phyloP scores from a whole-genome alignment of 2,888 invertebrate genomes.

The Aspidiotus rigidus region DNA sequence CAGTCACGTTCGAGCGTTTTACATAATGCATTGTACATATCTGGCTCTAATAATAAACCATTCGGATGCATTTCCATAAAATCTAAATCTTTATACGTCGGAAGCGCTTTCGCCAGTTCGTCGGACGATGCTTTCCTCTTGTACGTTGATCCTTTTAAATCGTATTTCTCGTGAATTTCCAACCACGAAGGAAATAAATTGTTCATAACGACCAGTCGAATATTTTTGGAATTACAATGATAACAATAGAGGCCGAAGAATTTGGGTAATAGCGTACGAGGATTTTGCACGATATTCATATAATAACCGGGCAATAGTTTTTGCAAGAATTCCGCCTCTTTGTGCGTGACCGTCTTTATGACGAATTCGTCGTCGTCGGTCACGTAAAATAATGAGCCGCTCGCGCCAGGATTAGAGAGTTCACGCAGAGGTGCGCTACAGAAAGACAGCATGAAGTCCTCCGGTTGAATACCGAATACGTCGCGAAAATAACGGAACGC shows the following conservation, averaged over 20 bases:
- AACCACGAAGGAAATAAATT: constrained; percentile 92
- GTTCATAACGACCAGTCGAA: constrained; percentile 96
- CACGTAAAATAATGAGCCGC: constrained; percentile 97
- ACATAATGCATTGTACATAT: constrained; percentile 51
- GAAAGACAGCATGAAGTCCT: constrained; percentile 97
- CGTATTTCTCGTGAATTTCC: constrained; percentile 93
- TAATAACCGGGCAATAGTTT: constrained; percentile 94
- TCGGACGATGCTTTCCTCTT: constrained; percentile 68
- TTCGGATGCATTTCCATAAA: constrained; percentile 52
- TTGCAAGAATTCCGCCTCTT: constrained; percentile 98
- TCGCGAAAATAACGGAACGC: constrained; percentile 99
- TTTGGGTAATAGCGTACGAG: constrained; percentile 93
- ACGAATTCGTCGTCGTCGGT: constrained; percentile 98
- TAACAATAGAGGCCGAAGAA: constrained; percentile 99
- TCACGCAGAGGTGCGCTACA: constrained; percentile 90
- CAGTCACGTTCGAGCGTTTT: constrained; percentile 54
- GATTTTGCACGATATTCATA: constrained; percentile 92
- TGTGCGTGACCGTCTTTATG: constrained; percentile 98
- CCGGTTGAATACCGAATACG: constrained; percentile 95
- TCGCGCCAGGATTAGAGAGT: constrained; percentile 96
- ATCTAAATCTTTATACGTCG: constrained; percentile 55
- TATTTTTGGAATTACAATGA: constrained; percentile 98
- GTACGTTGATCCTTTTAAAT: constrained; percentile 97
- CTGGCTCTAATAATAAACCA: constrained; percentile 50
- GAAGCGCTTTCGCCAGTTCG: constrained; percentile 24